These are phyloP conservation scores for Spheniscus humboldti DNA, from an alignment of 2,797 vertebrate genomes.

Conservation along the genomic window DNA sequence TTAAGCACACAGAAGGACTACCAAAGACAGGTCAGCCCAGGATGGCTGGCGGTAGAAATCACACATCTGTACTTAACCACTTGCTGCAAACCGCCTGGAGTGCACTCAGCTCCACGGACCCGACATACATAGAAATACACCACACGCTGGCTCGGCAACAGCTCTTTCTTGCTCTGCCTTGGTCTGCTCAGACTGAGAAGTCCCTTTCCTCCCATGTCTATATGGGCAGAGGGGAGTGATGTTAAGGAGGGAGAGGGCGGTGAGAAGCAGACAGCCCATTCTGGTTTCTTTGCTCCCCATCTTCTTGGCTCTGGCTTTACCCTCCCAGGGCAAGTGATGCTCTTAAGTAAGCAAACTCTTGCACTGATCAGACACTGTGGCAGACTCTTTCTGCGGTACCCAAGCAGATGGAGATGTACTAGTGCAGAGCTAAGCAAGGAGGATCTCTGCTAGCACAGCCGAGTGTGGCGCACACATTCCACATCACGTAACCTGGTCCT, in stretches of 20 bases:
- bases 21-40: neutral
- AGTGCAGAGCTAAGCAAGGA: neutral
- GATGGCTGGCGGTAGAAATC: neutral
- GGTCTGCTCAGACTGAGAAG: neutral
- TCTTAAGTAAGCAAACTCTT: neutral
- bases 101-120: neutral
- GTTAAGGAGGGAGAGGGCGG: neutral
- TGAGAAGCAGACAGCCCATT: neutral
- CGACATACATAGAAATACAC: rapidly evolving
- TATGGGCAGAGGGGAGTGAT: neutral
- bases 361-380: neutral
- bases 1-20: neutral
- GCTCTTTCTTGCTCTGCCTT: neutral
- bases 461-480: neutral
- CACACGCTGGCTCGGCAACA: neutral
- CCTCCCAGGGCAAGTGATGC: neutral
- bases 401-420: neutral
- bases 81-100: neutral
- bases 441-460: neutral
- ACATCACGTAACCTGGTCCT: rapidly evolving
- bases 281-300: neutral
- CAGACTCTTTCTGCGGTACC: neutral
- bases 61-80: neutral
- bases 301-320: neutral
- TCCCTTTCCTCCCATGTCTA: neutral